These are phyloP conservation scores for Tridacna gigas DNA, from an alignment of 2,888 invertebrate genomes.

Conservation along the genomic window DNA sequence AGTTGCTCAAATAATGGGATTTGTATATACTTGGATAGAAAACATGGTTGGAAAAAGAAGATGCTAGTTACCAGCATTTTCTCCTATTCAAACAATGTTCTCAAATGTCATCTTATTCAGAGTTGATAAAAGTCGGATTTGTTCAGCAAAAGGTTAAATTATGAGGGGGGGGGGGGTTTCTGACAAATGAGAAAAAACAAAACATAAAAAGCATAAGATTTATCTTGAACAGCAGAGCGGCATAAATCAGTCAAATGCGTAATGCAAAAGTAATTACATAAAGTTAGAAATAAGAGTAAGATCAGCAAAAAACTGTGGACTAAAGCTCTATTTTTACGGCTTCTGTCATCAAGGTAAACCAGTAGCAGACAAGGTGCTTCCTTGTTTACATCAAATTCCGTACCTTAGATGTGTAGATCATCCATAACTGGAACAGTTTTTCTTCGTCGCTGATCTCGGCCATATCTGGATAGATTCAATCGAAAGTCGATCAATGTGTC, in stretches of 20 bases:
- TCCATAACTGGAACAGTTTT: slow-evolving; percentile 76
- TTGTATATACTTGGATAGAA: too few relatives aligned
- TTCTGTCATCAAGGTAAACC: too few relatives aligned
- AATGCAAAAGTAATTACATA: too few relatives aligned
- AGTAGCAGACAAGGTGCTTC: too few relatives aligned
- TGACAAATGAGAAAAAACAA: not conserved
- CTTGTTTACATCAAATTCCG: not conserved
- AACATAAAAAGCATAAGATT: too few relatives aligned
- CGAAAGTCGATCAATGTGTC: not conserved
- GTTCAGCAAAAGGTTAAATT: not conserved
- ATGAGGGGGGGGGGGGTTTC: not conserved
- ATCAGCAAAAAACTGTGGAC: too few relatives aligned
- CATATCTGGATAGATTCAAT: slow-evolving; percentile 51
- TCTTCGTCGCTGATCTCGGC: slow-evolving; percentile 70
- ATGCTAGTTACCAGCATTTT: not conserved
- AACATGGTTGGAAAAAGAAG: not conserved
- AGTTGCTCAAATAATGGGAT: too few relatives aligned
- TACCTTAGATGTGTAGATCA: slow-evolving; percentile 76
- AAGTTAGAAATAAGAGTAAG: too few relatives aligned
- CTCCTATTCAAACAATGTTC: not conserved
- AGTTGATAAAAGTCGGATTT: not conserved
- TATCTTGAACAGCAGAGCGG: too few relatives aligned
- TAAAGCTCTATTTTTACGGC: too few relatives aligned
- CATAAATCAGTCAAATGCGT: too few relatives aligned
- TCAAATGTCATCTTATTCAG: not conserved